A percentile compares a stretch with the other conserved stretches of the same genome.
Conservation (phyloP, 2,113 vertebrate species). For the Pedionomus torquatus region DNA sequence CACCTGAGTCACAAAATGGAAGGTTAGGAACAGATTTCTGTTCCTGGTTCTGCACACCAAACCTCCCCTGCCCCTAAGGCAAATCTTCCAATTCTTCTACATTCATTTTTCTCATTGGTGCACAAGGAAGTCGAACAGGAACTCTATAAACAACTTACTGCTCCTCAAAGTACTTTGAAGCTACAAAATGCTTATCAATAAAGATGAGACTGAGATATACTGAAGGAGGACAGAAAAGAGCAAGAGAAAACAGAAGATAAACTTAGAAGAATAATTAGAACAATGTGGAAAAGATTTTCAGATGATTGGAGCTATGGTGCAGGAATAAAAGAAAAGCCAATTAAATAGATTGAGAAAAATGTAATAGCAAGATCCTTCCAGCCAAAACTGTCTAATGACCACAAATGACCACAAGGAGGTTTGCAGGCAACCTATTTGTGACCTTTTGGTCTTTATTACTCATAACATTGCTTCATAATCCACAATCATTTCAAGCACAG, state of each 20-base stretch:
- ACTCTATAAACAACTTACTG: background rate
- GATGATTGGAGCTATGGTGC: background rate
- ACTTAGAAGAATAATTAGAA: background rate
- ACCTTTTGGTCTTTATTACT: background rate
- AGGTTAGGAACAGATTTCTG: background rate
- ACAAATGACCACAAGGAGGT: background rate
- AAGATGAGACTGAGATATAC: background rate
- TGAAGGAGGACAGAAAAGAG: background rate
- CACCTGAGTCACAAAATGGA: background rate
- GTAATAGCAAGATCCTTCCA: background rate
- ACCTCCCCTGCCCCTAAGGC: background rate
- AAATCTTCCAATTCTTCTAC: background rate
- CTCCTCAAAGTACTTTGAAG: background rate
- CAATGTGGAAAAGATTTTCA: background rate
- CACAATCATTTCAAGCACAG: constrained; percentile 2
- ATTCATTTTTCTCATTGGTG: background rate
- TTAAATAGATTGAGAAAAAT: background rate
- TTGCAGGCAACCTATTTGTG: background rate
- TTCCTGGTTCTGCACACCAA: background rate
- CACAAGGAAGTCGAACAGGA: background rate
- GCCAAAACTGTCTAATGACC: background rate
- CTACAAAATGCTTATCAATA: background rate
- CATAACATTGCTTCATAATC: constrained; percentile 16
- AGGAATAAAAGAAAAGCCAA: background rate
- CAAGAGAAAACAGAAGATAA: background rate